A percentile compares a stretch with the other conserved stretches of the same genome.
Evolutionary conservation across 1,140 invertebrate species (phyloP).

Genomic region (Danaus plexippus): DNA sequence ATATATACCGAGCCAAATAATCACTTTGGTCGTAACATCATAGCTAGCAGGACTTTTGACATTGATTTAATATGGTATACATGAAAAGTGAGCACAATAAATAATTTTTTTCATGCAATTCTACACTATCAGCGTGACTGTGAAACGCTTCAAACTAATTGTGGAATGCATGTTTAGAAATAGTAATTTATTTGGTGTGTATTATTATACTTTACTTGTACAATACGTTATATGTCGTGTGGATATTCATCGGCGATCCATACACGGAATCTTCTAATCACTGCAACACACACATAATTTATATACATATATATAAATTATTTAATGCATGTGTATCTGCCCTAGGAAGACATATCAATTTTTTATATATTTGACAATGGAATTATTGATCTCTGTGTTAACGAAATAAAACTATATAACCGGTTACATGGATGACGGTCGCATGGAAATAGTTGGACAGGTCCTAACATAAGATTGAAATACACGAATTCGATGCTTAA

Average conservation of each 20-base stretch:
- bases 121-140: slow-evolving; percentile 10
- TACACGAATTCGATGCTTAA: slow-evolving; percentile 11
- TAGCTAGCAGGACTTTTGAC: background rate
- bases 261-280: slow-evolving; percentile 4
- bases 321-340: slow-evolving; percentile 25
- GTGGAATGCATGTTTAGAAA: slow-evolving; percentile 19
- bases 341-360: slow-evolving; percentile 59
- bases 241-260: slow-evolving; percentile 20
- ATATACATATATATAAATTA: no score
- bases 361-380: slow-evolving; percentile 40
- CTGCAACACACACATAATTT: slow-evolving; percentile 13
- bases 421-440: slow-evolving; percentile 33
- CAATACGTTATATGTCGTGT: slow-evolving; percentile 25
- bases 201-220: slow-evolving; percentile 13
- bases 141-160: slow-evolving; percentile 14
- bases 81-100: slow-evolving; percentile 8
- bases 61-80: background rate
- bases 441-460: slow-evolving; percentile 25
- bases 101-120: slow-evolving; percentile 16
- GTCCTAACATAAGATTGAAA: slow-evolving; percentile 11
- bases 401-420: slow-evolving; percentile 13
- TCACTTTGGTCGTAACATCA: background rate
- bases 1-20: slow-evolving; percentile 10
- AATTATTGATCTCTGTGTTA: slow-evolving; percentile 46
- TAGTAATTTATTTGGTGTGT: slow-evolving; percentile 25